Evolutionary conservation across 2,113 vertebrate species (phyloP).

Genomic region (Proteles cristata): DNA sequence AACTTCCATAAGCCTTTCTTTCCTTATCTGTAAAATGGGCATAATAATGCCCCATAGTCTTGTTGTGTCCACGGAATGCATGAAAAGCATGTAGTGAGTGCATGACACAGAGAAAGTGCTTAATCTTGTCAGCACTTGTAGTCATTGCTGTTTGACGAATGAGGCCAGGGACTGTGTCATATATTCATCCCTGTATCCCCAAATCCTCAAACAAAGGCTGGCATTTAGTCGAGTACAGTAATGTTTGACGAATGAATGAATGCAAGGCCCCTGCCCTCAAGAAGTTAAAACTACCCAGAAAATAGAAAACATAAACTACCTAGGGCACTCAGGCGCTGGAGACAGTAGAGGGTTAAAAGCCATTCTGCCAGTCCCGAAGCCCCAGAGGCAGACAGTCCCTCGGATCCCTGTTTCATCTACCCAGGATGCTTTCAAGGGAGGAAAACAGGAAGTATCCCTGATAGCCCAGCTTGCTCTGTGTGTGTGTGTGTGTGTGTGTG

Average conservation of each 20-base stretch:
- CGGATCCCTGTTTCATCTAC: slow-evolving; percentile 67
- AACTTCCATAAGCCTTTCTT: not conserved
- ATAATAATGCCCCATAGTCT: not conserved
- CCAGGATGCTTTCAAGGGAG: slow-evolving; percentile 71
- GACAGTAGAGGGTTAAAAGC: slow-evolving; percentile 70
- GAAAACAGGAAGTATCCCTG: slow-evolving; percentile 76
- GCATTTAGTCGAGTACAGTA: not conserved
- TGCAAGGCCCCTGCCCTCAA: not conserved
- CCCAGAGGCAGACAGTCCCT: slow-evolving; percentile 67
- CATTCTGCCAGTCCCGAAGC: slow-evolving; percentile 24
- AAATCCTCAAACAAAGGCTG: not conserved
- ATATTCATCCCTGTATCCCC: not conserved
- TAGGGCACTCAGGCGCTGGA: not conserved
- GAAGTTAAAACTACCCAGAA: not conserved
- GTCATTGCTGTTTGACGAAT: not conserved
- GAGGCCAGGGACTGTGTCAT: not conserved
- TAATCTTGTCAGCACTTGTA: not conserved
- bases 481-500: too few relatives aligned
- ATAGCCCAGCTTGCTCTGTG: slow-evolving; percentile 36
- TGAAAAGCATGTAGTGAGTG: not conserved
- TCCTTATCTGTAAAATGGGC: slow-evolving; percentile 13
- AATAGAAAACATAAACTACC: not conserved
- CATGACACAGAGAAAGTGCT: not conserved
- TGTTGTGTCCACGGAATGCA: not conserved
- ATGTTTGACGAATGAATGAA: not conserved